Evolutionary conservation across 2,113 vertebrate species (phyloP), one percentile per base, ranked within the genome.

Genomic region (Delphinus delphis): DNA sequence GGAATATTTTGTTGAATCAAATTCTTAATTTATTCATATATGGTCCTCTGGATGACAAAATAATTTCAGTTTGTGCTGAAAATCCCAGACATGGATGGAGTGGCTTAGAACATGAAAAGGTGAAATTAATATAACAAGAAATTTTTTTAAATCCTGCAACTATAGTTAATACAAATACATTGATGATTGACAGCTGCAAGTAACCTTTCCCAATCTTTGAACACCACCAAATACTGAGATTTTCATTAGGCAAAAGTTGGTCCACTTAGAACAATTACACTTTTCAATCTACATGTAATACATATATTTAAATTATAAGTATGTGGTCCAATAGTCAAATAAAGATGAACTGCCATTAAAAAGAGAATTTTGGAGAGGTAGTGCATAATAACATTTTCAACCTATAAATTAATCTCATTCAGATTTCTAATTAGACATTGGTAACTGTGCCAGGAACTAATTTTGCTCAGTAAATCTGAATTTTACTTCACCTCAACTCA

Each of bases 391-490:
- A 90, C 31, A 74, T 41, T 97, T 97, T 93, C 14, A 95, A 58
- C 97, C n/a, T 94, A 86, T 71, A 91, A 95, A 96, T 96, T 97
- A 97, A 97, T 97, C 83, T 97, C 71, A 89, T 97, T 94, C 77
- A 91, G 15, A 84, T 95, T 93, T 95, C 70, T 95, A 98, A 97
- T 97, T 97, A 97, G 89, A 93, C 92, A 88, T 88, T 97, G 60
- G 44, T 96, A 96, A 97, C 71, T 93, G 62, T 55, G 71, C 41
- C 63, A 77, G 70, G 80, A 92, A 55, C 79, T 97, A 95, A 95
- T 93, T 89, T 97, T 95, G 44, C 65, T 93, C 85, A 96, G 93
- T 95, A 92, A 88, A 71, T 95, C 93, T 93, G 60, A 95, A 89
- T 97, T 97, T 93, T 96, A 74, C 63, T 88, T 98, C 41, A 97